Percentiles rank a stretch among this genome's conserved stretches.
These are phyloP conservation scores for Laticauda colubrina DNA, from an alignment of 2,113 vertebrate genomes.

Conservation along the genomic window DNA sequence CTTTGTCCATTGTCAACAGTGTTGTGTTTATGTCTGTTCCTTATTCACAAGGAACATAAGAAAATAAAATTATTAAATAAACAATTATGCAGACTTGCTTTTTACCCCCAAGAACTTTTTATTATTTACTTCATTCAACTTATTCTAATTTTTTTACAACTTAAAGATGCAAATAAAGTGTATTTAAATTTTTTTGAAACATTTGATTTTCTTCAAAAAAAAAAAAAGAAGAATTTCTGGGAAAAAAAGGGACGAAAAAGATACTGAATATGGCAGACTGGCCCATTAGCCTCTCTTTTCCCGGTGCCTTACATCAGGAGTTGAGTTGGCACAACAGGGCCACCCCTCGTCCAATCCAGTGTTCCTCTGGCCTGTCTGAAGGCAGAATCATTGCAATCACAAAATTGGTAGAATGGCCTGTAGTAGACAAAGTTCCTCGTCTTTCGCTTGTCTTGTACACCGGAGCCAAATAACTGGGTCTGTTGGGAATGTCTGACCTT, in stretches of 20 bases:
- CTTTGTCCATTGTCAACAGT: conserved; percentile 71
- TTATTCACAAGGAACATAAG: conserved; percentile 71
- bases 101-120: conserved; percentile 36
- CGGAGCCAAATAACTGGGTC: conserved; percentile 75
- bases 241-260: background rate
- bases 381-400: conserved; percentile 82
- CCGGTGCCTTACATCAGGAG: conserved; percentile 54
- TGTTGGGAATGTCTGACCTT: conserved; percentile 72
- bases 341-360: conserved; percentile 84
- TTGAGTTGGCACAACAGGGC: conserved; percentile 84
- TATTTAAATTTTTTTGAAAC: background rate
- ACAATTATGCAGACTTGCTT: conserved; percentile 33
- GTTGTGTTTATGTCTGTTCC: conserved; percentile 76
- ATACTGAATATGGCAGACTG: background rate
- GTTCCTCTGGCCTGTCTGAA: conserved; percentile 71
- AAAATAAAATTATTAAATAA: conserved; percentile 74
- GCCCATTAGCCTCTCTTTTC: background rate
- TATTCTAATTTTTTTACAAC: background rate
- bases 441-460: conserved; percentile 89
- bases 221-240: background rate
- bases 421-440: conserved; percentile 83
- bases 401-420: conserved; percentile 88
- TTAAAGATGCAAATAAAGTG: conserved; percentile 11
- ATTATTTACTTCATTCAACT: conserved; percentile 3
- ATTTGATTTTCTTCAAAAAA: background rate